Evolutionary conservation across 2,113 vertebrate genomes (phyloP), one percentile per base, ranked within the genome.

Genomic region (Crypturellus undulatus): DNA sequence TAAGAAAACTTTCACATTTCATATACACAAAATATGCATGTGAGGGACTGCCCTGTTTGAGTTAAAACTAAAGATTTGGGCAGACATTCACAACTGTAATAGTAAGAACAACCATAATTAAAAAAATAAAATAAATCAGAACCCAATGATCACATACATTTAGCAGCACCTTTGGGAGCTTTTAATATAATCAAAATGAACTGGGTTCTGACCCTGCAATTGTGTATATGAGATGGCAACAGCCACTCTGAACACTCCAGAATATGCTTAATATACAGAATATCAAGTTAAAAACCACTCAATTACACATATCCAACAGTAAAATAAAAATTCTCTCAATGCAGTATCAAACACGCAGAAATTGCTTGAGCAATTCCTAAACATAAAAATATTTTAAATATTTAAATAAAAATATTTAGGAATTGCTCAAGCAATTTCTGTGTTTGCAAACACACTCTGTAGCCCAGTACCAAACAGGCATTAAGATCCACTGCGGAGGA

Each of bases 271-370:
- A 92, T 93, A 92, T 83, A 42, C 67, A 56, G 94, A 84, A 92
- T 89, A 86, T 90, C 94, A 63, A 96, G 93, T 96, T 65, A 94
- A 95, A 78, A 90, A 91, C 87, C 0, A 0, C 51, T 96, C 93
- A 90, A 97, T 90, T 58, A 94, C 88, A 84, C 0, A 8, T 80
- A 90, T 70, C 76, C 81, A 84, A 88, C 69, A 82, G 69, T 78
- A 70, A 88, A 92, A 89, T 38, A 71, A 40, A 68, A 89, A 32
- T 68, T 4, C 59, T 88, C 81, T 20, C 43, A 90, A 87, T 13
- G 62, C 56, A 42, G 42, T 72, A 20, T 21, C 67, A 9, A 65
- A 28, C 72, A 52, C 63, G 3, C 47, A 45, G 45, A 54, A 75
- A 65, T 5, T 21, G 34, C 81, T 72, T 14, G 11, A 81, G 49